A percentile compares a stretch with the other conserved stretches of the same genome.
Conservation (phyloP, 2,797 vertebrate species). For the Erithacus rubecula region DNA sequence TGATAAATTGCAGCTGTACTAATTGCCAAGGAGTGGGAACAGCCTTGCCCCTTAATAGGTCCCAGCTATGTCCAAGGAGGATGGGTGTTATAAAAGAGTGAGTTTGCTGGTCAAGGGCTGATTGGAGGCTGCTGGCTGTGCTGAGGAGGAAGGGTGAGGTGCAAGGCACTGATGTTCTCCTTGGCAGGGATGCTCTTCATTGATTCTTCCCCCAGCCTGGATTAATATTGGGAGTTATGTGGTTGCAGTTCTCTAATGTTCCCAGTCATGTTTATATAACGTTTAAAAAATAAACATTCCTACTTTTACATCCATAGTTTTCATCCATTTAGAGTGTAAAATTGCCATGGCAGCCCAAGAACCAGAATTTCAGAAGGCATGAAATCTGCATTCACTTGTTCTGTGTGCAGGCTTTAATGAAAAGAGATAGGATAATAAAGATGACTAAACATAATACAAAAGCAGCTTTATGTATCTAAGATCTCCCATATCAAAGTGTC, state of each 20-base stretch:
- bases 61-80: too few relatives aligned
- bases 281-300: neutral
- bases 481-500: neutral
- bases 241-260: neutral
- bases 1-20: too few relatives aligned
- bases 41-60: too few relatives aligned
- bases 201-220: fast-evolving
- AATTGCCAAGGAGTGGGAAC: too few relatives aligned
- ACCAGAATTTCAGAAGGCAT: neutral
- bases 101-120: too few relatives aligned
- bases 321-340: neutral
- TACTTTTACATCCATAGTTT: neutral
- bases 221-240: neutral
- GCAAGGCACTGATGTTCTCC: neutral
- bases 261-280: neutral
- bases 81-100: too few relatives aligned
- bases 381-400: neutral
- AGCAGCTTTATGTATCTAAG: neutral
- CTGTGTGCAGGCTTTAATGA: neutral
- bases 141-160: too few relatives aligned
- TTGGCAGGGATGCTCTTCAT: fast-evolving
- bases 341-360: neutral
- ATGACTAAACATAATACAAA: neutral
- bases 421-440: neutral
- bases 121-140: too few relatives aligned